Conservation (phyloP, 2,888 invertebrate species). For the Caenorhabditis sp. region DNA sequence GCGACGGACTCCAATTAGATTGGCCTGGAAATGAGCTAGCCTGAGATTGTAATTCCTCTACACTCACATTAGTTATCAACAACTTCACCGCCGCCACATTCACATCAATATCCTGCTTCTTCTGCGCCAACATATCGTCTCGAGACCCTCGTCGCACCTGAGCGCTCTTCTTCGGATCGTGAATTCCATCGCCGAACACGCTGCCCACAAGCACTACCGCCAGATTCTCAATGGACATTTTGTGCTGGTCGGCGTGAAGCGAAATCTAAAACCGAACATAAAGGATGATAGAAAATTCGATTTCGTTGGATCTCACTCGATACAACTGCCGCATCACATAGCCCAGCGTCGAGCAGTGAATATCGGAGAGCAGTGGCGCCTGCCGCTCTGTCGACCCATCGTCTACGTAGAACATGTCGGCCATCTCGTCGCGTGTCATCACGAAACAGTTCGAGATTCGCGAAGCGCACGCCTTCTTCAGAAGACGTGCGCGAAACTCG, state of each 20-base stretch:
- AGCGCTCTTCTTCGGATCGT: slow-evolving; percentile 36
- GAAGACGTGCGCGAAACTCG: slow-evolving; percentile 58
- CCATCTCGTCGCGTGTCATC: slow-evolving; percentile 56
- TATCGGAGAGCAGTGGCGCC: slow-evolving; percentile 43
- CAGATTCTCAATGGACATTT: slow-evolving; percentile 74
- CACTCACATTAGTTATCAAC: slow-evolving; percentile 61
- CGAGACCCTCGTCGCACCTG: slow-evolving; percentile 44
- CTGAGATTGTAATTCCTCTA: slow-evolving; percentile 27
- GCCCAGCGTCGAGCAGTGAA: slow-evolving; percentile 69
- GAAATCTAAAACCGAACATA: slow-evolving; percentile 64
- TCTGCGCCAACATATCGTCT: slow-evolving; percentile 61
- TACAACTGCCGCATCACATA: slow-evolving; percentile 74
- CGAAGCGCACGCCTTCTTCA: slow-evolving; percentile 49
- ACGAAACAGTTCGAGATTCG: slow-evolving; percentile 49
- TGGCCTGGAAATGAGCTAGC: slow-evolving; percentile 62
- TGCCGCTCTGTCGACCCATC: slow-evolving; percentile 31
- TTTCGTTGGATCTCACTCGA: slow-evolving; percentile 49
- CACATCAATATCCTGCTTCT: slow-evolving; percentile 61
- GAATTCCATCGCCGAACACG: slow-evolving; percentile 69
- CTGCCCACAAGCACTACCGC: slow-evolving; percentile 73
- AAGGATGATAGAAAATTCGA: background rate
- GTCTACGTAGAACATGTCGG: slow-evolving; percentile 44
- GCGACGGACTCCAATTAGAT: slow-evolving; percentile 49
- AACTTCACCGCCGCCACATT: slow-evolving; percentile 59
- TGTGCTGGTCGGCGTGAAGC: slow-evolving; percentile 59